Conservation (phyloP, 1,140 invertebrate genomes). For the Drosophila fuyamai region DNA sequence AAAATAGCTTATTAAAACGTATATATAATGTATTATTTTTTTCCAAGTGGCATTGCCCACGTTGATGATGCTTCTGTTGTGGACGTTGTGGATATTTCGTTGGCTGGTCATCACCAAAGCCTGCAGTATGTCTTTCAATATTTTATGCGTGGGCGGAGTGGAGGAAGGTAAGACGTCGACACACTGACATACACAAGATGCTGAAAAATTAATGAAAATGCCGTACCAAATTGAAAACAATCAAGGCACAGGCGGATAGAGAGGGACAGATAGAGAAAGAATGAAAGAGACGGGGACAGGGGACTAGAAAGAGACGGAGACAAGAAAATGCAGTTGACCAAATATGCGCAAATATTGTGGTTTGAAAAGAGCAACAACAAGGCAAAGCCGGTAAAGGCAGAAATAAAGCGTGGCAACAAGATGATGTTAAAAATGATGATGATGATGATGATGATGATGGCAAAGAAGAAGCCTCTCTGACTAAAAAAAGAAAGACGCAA, state of each 20-base stretch:
- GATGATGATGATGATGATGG: conserved; percentile 34
- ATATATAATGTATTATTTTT: background rate
- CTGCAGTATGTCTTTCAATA: conserved; percentile 67
- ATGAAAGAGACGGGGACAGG: conserved; percentile 2
- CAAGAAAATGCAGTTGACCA: conserved; percentile 76
- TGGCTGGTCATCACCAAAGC: conserved; percentile 50
- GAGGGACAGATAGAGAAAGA: background rate
- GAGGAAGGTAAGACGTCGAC: conserved; percentile 53
- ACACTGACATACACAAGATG: conserved; percentile 55
- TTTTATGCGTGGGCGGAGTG: conserved; percentile 70
- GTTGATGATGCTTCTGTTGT: conserved; percentile 23
- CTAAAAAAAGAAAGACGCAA: conserved; percentile 46
- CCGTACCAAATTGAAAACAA: conserved; percentile 80
- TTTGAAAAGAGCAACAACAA: conserved; percentile 47
- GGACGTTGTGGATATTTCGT: conserved; percentile 9
- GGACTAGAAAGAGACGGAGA: conserved; percentile 6
- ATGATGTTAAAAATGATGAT: conserved; percentile 37
- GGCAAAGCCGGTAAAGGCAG: conserved; percentile 47
- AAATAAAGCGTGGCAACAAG: conserved; percentile 50
- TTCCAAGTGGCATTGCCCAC: conserved; percentile 17
- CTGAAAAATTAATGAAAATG: conserved; percentile 82
- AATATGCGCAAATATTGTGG: conserved; percentile 82
- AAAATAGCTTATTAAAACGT: background rate
- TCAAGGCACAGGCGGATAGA: conserved; percentile 48
- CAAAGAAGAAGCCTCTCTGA: conserved; percentile 48